A percentile compares a stretch with the other conserved stretches of the same genome.
Conservation (phyloP, 2,888 invertebrate species). For the Cheiracanthium punctorium region DNA sequence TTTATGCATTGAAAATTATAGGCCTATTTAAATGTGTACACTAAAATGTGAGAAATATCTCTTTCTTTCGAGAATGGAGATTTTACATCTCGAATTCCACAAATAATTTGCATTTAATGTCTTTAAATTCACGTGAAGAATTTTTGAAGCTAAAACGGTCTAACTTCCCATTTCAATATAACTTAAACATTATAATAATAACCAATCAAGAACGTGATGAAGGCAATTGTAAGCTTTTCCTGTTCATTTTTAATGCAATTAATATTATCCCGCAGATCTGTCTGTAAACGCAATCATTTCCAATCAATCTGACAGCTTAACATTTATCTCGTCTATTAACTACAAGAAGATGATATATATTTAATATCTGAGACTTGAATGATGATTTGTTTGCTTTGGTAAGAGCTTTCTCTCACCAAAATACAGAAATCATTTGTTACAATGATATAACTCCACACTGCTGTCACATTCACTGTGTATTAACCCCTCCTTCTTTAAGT, state of each 20-base stretch:
- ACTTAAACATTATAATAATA: no score
- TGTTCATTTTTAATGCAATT: conserved; percentile 41
- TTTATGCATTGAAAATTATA: no score
- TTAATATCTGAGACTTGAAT: conserved; percentile 59
- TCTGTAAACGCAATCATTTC: conserved; percentile 50
- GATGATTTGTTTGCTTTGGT: conserved; percentile 59
- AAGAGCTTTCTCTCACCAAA: conserved; percentile 29
- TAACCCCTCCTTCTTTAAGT: neutral
- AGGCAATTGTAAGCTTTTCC: conserved; percentile 8
- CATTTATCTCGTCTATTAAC: conserved; percentile 59
- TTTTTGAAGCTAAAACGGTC: no score
- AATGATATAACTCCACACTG: neutral
- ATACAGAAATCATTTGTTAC: conserved; percentile 44
- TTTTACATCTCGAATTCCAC: no score
- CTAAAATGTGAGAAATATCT: no score
- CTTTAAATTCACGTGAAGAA: no score
- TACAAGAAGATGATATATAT: conserved; percentile 60
- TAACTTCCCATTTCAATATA: no score
- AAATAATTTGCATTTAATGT: no score
- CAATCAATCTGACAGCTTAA: conserved; percentile 58
- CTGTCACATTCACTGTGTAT: neutral
- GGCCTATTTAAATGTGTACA: no score
- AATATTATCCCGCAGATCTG: conserved; percentile 39
- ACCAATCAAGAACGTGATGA: conserved; percentile 57
- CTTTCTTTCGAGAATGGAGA: no score